Percentiles rank a stretch among this genome's conserved stretches.
phyloP scores from a whole-genome alignment of 2,888 invertebrate species.

The Cantharis lateralis region DNA sequence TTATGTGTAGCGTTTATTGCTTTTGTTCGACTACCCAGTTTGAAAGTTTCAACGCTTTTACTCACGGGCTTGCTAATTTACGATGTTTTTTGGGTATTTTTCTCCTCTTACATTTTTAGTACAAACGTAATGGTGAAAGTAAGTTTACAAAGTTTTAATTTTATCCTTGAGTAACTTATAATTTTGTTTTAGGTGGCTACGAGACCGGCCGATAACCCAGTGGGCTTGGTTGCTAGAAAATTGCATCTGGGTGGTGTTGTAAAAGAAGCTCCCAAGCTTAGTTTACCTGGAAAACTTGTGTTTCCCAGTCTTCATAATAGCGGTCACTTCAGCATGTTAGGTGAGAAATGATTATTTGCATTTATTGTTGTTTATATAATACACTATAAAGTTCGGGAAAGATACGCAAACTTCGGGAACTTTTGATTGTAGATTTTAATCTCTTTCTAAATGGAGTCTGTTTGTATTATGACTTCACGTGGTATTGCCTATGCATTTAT shows the following conservation, averaged over 20 bases:
- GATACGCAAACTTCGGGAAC: no score
- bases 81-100: slow-evolving; percentile 99
- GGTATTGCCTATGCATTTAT: no score
- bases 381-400: no score
- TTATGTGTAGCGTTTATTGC: slow-evolving; percentile 97
- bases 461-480: no score
- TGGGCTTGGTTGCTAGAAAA: slow-evolving; percentile 91
- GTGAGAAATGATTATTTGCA: slow-evolving; percentile 31
- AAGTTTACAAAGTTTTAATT: slow-evolving; percentile 8
- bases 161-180: neutral
- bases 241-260: slow-evolving; percentile 89
- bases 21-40: slow-evolving; percentile 91
- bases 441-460: no score
- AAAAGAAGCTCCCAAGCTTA: slow-evolving; percentile 92
- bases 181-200: slow-evolving; percentile 66
- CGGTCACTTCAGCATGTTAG: slow-evolving; percentile 97
- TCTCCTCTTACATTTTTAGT: slow-evolving; percentile 97
- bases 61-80: slow-evolving; percentile 92
- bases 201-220: slow-evolving; percentile 88
- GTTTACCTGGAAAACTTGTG: slow-evolving; percentile 94
- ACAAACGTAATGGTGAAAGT: slow-evolving; percentile 97
- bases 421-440: no score
- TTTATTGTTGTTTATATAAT: no score
- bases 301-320: slow-evolving; percentile 96
- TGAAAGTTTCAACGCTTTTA: slow-evolving; percentile 93